phyloP scores from a whole-genome alignment of 2,888 invertebrate genomes.

The Dinocampus coccinellae region DNA sequence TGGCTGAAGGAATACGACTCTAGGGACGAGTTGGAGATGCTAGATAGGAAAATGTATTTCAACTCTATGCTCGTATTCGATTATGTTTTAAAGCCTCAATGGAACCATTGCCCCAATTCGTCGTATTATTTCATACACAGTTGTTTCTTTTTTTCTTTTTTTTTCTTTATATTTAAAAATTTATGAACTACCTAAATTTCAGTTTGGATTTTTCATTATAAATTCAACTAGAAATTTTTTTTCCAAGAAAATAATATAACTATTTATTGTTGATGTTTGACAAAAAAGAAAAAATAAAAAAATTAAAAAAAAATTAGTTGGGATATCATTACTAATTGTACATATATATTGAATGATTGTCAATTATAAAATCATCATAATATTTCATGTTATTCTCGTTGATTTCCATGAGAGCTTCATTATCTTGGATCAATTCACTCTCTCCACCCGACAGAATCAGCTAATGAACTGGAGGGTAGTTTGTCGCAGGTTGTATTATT shows the following conservation, averaged over 20 bases:
- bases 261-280: no score
- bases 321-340: no score
- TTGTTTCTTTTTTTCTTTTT: no score
- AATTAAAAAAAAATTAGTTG: no score
- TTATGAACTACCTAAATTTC: background rate
- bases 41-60: conserved; percentile 60
- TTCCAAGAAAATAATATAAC: no score
- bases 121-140: background rate
- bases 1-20: conserved; percentile 53
- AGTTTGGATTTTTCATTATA: background rate
- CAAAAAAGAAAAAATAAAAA: no score
- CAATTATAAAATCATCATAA: background rate
- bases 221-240: no score
- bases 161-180: background rate
- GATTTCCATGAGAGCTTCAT: conserved; percentile 59
- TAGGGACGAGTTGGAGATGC: conserved; percentile 51
- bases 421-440: conserved; percentile 58
- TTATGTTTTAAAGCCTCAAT: conserved; percentile 39
- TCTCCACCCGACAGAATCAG: conserved; percentile 58
- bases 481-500: conserved; percentile 60
- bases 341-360: background rate
- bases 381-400: conserved; percentile 36
- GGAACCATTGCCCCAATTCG: conserved; percentile 6
- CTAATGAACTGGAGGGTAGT: conserved; percentile 64
- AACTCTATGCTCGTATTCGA: conserved; percentile 48